These are phyloP conservation scores for Cichladusa arquata DNA, from an alignment of 2,113 vertebrate genomes.

Conservation along the genomic window DNA sequence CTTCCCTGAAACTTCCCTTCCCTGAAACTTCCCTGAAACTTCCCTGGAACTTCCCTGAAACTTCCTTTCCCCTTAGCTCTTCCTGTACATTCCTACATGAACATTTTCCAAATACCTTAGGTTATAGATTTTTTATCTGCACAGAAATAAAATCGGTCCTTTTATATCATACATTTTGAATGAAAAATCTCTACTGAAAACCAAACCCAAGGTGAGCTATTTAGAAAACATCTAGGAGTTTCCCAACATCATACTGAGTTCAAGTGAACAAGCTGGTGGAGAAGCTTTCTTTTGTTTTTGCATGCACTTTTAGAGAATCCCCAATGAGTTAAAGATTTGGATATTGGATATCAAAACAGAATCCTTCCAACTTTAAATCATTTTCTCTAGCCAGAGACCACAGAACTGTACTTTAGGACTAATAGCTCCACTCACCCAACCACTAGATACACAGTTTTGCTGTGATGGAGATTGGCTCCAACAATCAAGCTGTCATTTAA, in stretches of 20 bases:
- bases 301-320: neutral
- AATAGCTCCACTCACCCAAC: neutral
- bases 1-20: neutral
- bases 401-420: neutral
- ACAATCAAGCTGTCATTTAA: slow-evolving; percentile 25
- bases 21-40: neutral
- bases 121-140: neutral
- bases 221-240: neutral
- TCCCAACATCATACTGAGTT: rapidly evolving
- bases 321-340: neutral
- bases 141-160: neutral
- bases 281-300: neutral
- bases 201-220: neutral
- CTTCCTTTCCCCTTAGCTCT: neutral
- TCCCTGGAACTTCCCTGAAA: too few species aligned
- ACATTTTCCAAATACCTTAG: neutral
- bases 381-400: neutral
- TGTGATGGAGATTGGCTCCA: neutral
- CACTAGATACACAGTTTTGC: neutral
- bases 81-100: rapidly evolving
- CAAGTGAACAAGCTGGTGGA: neutral
- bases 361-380: neutral
- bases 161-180: neutral
- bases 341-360: neutral
- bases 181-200: neutral